phyloP scores from a whole-genome alignment of 2,113 vertebrate genomes.

The Aepyceros melampus region DNA sequence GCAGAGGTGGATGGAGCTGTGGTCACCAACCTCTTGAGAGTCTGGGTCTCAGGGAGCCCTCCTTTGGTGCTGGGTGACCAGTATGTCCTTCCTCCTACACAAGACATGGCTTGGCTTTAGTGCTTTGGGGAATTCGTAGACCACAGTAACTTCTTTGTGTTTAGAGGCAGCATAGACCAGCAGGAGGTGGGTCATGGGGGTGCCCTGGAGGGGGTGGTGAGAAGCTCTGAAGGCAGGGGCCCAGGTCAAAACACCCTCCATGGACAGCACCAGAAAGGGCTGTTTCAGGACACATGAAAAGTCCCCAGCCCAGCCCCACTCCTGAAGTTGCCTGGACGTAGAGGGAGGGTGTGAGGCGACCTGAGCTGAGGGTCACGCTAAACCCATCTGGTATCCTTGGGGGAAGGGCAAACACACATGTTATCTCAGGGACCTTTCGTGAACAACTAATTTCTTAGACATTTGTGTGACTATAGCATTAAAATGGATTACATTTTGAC shows the following conservation, averaged over 20 bases:
- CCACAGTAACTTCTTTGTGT: not conserved
- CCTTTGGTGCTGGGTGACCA: not conserved
- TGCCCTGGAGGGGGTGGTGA: not conserved
- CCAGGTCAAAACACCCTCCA: not conserved
- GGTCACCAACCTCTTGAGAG: not conserved
- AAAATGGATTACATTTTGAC: not conserved
- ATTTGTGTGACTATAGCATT: not conserved
- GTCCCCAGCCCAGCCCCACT: not conserved
- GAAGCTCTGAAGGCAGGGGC: not conserved
- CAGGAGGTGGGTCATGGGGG: not conserved
- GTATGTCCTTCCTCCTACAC: not conserved
- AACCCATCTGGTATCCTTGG: not conserved
- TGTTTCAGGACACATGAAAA: not conserved
- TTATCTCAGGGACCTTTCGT: not conserved
- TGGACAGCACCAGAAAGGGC: not conserved
- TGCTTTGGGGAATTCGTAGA: not conserved
- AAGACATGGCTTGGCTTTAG: not conserved
- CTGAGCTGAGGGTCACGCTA: fast-evolving
- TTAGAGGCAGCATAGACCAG: not conserved
- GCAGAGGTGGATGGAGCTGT: not conserved
- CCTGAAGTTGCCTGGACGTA: not conserved
- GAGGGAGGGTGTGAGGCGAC: not conserved
- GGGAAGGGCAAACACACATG: not conserved
- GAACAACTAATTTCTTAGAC: not conserved
- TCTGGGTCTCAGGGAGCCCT: not conserved